phyloP scores from a whole-genome alignment of 2,113 vertebrate species.

The Rhinoptilus africanus region DNA sequence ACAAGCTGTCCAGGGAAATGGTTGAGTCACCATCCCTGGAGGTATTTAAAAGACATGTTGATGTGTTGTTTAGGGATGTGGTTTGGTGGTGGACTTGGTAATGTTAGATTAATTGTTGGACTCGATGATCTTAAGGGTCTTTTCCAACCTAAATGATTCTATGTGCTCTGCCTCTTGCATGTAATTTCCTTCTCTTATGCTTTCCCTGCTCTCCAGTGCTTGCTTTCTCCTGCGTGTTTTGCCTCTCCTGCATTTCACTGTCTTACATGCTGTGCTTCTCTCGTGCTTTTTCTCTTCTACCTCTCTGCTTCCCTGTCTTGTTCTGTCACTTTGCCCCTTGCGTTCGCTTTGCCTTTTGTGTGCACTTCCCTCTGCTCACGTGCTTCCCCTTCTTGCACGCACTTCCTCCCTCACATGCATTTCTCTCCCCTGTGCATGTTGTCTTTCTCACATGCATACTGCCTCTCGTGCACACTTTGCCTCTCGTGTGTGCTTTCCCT shows the following conservation, averaged over 20 bases:
- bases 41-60: background rate
- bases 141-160: background rate
- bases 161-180: background rate
- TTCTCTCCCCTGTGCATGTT: background rate
- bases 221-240: background rate
- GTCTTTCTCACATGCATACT: accelerated
- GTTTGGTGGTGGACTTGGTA: background rate
- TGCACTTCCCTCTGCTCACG: background rate
- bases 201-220: accelerated
- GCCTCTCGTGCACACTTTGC: background rate
- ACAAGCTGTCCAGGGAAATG: background rate
- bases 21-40: background rate
- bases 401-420: background rate
- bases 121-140: background rate
- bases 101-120: background rate
- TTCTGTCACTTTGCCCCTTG: background rate
- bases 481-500: background rate
- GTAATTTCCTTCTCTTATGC: background rate
- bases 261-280: background rate
- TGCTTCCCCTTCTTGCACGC: accelerated
- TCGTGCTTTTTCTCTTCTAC: background rate
- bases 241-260: background rate
- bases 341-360: background rate
- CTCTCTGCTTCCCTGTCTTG: background rate
- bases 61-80: background rate